These are phyloP conservation scores for Hypotaenidia okinawae DNA, from an alignment of 2,797 vertebrate genomes.

Conservation along the genomic window DNA sequence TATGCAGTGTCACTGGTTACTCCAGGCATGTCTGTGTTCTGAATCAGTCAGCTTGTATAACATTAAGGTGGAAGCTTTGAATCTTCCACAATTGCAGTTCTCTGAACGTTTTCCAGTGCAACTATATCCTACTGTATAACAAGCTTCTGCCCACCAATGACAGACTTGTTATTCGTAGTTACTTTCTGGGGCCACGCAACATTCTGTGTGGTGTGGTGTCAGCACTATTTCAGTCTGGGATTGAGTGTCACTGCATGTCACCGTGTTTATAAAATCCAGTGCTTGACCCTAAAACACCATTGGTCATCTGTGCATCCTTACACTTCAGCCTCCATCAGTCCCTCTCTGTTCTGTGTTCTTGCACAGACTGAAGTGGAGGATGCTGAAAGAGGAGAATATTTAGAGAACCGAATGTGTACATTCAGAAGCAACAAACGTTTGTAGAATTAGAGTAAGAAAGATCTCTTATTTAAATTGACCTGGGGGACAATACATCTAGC, in stretches of 20 bases:
- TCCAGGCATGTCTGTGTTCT: neutral
- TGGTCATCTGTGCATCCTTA: neutral
- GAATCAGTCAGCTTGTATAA: neutral
- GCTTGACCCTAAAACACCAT: neutral
- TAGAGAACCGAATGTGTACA: neutral
- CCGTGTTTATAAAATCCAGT: neutral
- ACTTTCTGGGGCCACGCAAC: neutral
- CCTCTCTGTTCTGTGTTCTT: neutral
- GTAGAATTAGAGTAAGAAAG: neutral
- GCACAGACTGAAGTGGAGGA: neutral
- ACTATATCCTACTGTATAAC: neutral
- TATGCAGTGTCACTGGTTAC: neutral
- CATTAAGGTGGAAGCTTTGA: neutral
- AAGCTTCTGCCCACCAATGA: neutral
- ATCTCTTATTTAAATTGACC: neutral
- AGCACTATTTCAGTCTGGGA: neutral
- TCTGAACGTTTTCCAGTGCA: neutral
- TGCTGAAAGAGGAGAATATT: neutral
- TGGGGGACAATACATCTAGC: neutral
- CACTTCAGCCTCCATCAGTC: neutral
- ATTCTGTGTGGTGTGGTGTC: neutral
- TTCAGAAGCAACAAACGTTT: neutral
- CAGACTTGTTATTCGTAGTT: neutral
- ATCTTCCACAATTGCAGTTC: neutral
- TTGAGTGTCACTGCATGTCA: neutral